phyloP scores from a whole-genome alignment of 2,888 invertebrate species.

The Catotricha subobsoleta region DNA sequence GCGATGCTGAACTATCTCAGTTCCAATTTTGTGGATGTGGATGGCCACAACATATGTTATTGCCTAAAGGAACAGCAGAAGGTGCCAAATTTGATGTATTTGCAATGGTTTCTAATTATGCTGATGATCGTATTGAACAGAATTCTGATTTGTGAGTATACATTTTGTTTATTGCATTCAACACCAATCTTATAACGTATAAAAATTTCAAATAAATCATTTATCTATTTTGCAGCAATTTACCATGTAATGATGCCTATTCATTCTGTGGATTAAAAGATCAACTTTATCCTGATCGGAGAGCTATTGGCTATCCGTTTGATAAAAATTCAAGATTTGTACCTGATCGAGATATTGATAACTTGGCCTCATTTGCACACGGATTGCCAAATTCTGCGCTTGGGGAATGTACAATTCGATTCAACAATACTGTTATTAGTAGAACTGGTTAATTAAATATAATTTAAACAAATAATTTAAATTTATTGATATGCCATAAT shows the following conservation, averaged over 20 bases:
- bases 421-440: not conserved
- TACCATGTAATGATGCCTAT: conserved; percentile 40
- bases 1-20: conserved; percentile 26
- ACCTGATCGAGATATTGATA: not conserved
- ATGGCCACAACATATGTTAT: conserved; percentile 67
- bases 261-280: conserved; percentile 54
- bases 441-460: too few relatives aligned
- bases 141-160: not conserved
- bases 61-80: conserved; percentile 48
- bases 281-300: conserved; percentile 45
- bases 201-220: not conserved
- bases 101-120: conserved; percentile 59
- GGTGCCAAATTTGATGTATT: conserved; percentile 53
- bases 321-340: conserved; percentile 18
- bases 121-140: conserved; percentile 31
- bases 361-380: not conserved
- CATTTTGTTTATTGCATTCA: not conserved
- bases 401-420: conserved; percentile 1
- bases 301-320: conserved; percentile 45
- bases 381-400: conserved; percentile 2
- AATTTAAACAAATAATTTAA: too few relatives aligned
- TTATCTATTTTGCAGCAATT: conserved; percentile 12
- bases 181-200: not conserved
- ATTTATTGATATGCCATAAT: too few relatives aligned
- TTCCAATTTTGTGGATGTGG: conserved; percentile 9